Conservation (phyloP, 2,113 vertebrate genomes). For the Herpetotheres cachinnans region DNA sequence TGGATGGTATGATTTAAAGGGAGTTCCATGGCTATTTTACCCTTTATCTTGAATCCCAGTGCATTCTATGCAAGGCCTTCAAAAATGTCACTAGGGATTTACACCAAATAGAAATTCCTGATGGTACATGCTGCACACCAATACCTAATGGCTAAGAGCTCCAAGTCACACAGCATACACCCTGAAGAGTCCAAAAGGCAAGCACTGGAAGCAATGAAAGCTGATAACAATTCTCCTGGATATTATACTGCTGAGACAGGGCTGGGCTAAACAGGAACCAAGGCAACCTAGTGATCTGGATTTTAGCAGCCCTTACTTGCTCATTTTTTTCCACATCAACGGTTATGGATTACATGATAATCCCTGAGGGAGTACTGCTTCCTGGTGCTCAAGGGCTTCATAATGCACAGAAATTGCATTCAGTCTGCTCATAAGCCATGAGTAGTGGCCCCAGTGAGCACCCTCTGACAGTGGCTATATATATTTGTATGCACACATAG, state of each 20-base stretch:
- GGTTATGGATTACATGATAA: not conserved
- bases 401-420: not conserved
- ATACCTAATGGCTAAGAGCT: not conserved
- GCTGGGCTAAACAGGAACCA: not conserved
- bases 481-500: not conserved
- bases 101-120: not conserved
- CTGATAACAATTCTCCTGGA: not conserved
- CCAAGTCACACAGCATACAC: too few species aligned
- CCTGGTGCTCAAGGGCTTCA: not conserved
- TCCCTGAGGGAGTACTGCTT: not conserved
- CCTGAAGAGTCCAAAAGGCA: not conserved
- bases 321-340: not conserved
- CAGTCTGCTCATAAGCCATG: not conserved
- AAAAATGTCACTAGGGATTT: not conserved
- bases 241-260: not conserved
- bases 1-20: not conserved
- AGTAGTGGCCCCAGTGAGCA: not conserved
- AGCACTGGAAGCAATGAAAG: not conserved
- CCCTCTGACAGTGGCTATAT: not conserved
- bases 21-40: not conserved
- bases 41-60: not conserved
- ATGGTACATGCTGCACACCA: fast-evolving
- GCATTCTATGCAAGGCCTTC: not conserved
- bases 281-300: not conserved
- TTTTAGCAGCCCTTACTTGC: not conserved